Evolutionary conservation across 2,113 vertebrate species (phyloP).

Genomic region (Dascyllus trimaculatus): DNA sequence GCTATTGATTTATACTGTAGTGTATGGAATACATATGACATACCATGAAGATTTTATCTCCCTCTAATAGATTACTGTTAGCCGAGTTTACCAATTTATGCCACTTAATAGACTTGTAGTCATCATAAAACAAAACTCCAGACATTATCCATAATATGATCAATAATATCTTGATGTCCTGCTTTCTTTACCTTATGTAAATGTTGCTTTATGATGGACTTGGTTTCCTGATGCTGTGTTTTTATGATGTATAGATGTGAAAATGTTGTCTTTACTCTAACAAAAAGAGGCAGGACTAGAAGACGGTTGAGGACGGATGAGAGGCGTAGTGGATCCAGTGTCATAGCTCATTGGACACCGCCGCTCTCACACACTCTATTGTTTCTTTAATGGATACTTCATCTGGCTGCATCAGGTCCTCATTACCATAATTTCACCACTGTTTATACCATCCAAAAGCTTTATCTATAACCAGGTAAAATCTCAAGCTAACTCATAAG

Average conservation of each 20-base stretch:
- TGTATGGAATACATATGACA: too few species aligned
- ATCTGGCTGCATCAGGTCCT: neutral
- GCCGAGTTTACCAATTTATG: too few species aligned
- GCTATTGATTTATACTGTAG: too few species aligned
- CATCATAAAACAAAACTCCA: too few species aligned
- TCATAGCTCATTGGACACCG: slow-evolving; percentile 57
- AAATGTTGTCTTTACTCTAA: slow-evolving; percentile 6
- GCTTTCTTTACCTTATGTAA: too few species aligned
- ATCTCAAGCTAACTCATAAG: slow-evolving; percentile 4
- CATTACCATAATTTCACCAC: neutral
- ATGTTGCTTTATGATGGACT: neutral
- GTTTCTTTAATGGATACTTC: neutral
- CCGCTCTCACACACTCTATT: neutral
- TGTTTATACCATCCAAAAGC: neutral
- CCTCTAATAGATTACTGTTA: too few species aligned
- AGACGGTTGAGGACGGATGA: neutral
- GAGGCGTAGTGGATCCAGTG: slow-evolving; percentile 48
- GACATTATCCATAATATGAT: neutral
- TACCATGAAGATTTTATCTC: too few species aligned
- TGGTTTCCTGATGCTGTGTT: neutral
- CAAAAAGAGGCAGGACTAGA: neutral
- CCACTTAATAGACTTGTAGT: too few species aligned
- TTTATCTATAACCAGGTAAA: neutral
- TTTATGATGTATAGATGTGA: neutral
- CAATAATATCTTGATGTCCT: too few species aligned